Percentiles rank a stretch among this genome's conserved stretches.
Conservation (phyloP, 2,888 invertebrate genomes). For the Phyto melanocephala region DNA sequence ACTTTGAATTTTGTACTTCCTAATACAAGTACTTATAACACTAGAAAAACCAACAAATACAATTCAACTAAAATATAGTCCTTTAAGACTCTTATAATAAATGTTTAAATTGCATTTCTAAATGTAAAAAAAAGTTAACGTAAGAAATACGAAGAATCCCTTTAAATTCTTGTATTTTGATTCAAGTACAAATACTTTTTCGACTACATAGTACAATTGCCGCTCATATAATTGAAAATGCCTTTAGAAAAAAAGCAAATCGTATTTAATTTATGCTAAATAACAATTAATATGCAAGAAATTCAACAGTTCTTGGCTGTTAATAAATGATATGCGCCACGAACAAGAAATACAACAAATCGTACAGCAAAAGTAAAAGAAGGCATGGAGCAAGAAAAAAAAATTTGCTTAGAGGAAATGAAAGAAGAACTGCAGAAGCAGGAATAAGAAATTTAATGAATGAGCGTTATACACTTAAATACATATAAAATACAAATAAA, state of each 20-base stretch:
- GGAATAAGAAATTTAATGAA: constrained; percentile 44
- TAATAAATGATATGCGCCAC: constrained; percentile 56
- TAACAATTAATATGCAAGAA: constrained; percentile 64
- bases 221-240: constrained; percentile 23
- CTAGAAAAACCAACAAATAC: too few relatives aligned
- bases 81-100: background rate
- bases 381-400: background rate
- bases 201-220: background rate
- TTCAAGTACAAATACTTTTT: background rate
- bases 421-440: constrained; percentile 40
- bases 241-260: background rate
- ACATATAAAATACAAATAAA: background rate
- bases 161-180: background rate
- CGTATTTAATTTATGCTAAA: constrained; percentile 62
- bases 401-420: constrained; percentile 45
- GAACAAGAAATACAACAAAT: constrained; percentile 25
- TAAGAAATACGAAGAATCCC: background rate
- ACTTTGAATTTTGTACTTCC: too few relatives aligned
- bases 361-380: constrained; percentile 1
- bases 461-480: background rate
- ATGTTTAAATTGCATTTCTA: constrained; percentile 3
- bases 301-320: constrained; percentile 59
- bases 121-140: background rate
- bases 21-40: too few relatives aligned
- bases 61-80: background rate